Base-by-base conservation (phyloP, 2,113 vertebrate species). In the Nestor notabilis region DNA sequence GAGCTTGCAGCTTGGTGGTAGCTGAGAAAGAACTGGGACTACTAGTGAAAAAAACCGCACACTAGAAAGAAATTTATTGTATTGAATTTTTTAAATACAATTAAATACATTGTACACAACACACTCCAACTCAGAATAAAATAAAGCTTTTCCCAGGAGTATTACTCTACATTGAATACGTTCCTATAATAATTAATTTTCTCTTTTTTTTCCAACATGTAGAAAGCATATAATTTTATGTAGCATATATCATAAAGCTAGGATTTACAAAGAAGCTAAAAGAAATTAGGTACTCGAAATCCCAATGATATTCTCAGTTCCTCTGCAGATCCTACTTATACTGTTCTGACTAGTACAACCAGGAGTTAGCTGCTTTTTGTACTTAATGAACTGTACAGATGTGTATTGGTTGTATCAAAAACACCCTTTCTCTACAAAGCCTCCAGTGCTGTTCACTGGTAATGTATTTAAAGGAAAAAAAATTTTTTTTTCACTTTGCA, bases 401-500 rank as follows among this genome's bases (percentile, higher is more conserved):
- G 21, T 24, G 13, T 83, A 87, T 17, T 78, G 72, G 52, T 66
- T 8, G 7, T 66, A 83, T 29, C 72, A 79, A 93, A 84, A 56
- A 27, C n/a, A 83, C 83, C 17, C 33, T 85, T 20, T 82, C n/a
- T 84, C 65, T 66, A n/a, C 50, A 74, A 87, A 93, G 53, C 8
- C 86, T 89, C n/a, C 53, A 83, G 8, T 83, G 63, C 24, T 88
- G 86, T 89, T 82, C 35, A 63, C 52, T 96, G 92, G 44, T 91
- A 96, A 77, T 24, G 35, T 31, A 93, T 49, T 95, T 60, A 65
- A 96, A 94, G 77, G 56, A 97, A 97, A 98, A 95, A 66, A 35
- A 96, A 95, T 89, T 95, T 83, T 28, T 96, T 90, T 80, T 93
- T 68, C 93, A 86, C 24, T 96, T 90, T 80, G 55, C 61, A 97